Evolutionary conservation across 2,888 invertebrate species (phyloP).

Genomic region (Sminthurinus aureus): DNA sequence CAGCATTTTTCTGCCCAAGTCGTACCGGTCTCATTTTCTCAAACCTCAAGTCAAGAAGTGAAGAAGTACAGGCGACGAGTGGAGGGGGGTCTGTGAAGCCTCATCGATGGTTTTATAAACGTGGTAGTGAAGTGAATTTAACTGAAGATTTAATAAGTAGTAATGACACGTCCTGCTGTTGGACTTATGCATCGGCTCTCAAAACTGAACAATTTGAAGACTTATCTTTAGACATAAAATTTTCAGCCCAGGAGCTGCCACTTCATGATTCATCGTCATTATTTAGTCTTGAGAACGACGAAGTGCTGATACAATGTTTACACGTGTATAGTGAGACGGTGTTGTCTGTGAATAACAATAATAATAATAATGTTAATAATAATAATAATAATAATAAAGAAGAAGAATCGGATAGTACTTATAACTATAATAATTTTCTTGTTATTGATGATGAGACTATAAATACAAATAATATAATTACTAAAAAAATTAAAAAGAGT

Average conservation of each 20-base stretch:
- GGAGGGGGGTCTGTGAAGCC: not conserved
- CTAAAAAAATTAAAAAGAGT: too few relatives aligned
- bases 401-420: conserved; percentile 10
- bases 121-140: conserved; percentile 39
- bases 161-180: conserved; percentile 55
- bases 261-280: not conserved
- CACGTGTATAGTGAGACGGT: conserved; percentile 3
- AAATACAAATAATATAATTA: too few relatives aligned
- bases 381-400: not conserved
- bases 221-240: not conserved
- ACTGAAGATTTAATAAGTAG: conserved; percentile 35
- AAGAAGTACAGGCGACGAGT: not conserved
- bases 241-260: not conserved
- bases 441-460: not conserved
- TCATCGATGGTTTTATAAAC: conserved; percentile 31
- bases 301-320: conserved; percentile 38
- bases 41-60: conserved; percentile 12
- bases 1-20: conserved; percentile 58
- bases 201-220: conserved; percentile 25
- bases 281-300: conserved; percentile 6
- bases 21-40: conserved; percentile 29
- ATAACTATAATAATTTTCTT: conserved; percentile 3
- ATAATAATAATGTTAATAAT: not conserved
- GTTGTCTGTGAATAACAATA: not conserved
- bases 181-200: conserved; percentile 55